Conservation (phyloP, 1,140 invertebrate genomes). For the Antheraea mylitta region DNA sequence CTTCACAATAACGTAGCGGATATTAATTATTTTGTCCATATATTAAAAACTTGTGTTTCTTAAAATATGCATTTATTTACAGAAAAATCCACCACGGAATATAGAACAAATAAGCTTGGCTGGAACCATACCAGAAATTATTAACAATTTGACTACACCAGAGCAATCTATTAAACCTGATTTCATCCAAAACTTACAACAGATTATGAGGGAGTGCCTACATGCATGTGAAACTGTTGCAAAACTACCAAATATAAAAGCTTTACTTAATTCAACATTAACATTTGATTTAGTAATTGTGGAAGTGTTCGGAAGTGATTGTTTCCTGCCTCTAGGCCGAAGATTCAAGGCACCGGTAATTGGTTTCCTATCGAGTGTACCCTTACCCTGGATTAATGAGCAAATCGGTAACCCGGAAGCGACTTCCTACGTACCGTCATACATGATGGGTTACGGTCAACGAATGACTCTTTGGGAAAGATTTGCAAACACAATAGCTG, state of each 20-base stretch:
- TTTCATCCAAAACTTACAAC: slow-evolving; percentile 64
- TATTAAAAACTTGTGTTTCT: no score
- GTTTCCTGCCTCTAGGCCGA: slow-evolving; percentile 78
- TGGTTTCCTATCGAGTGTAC: slow-evolving; percentile 79
- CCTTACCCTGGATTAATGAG: slow-evolving; percentile 82
- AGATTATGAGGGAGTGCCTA: slow-evolving; percentile 69
- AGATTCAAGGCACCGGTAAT: slow-evolving; percentile 80
- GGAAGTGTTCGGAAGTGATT: slow-evolving; percentile 85
- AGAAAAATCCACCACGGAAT: slow-evolving; percentile 68
- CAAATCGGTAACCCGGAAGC: slow-evolving; percentile 82
- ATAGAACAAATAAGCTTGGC: slow-evolving; percentile 69
- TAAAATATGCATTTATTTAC: slow-evolving; percentile 28
- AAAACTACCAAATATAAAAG: slow-evolving; percentile 53
- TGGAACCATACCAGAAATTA: slow-evolving; percentile 72
- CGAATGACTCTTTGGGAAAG: slow-evolving; percentile 81
- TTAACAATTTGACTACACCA: slow-evolving; percentile 68
- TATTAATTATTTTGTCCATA: no score
- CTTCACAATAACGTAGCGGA: no score
- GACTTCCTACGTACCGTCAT: slow-evolving; percentile 80
- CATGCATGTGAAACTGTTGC: slow-evolving; percentile 67
- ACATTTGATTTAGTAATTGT: slow-evolving; percentile 84
- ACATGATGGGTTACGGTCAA: slow-evolving; percentile 76
- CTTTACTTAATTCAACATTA: slow-evolving; percentile 58
- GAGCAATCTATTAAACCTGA: slow-evolving; percentile 59
- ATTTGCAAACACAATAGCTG: slow-evolving; percentile 76